Evolutionary conservation across 2,797 vertebrate genomes (phyloP), one percentile per base, ranked within the genome.

Genomic region (Macropus fuliginosus): DNA sequence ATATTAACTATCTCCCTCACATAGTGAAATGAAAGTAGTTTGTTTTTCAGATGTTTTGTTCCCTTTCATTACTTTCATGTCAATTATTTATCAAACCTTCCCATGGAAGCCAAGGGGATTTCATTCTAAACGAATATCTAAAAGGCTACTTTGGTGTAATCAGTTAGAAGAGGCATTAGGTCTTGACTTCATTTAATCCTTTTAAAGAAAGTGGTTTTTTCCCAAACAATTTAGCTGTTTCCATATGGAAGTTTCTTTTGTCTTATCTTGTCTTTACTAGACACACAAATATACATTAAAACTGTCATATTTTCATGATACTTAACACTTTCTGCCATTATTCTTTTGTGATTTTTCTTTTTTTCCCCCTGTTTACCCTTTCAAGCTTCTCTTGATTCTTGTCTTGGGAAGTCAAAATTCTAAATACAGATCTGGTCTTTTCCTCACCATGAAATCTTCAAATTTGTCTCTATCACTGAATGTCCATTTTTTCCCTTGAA

Each of bases 111-210:
- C 28, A 5, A 90, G 34, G 0, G 1, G 31, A 54, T 95, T 56
- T 93, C 5, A 94, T 56, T 29, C 14, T 56, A 34, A 5, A 5
- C 81, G 28, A 93, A 46, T 54, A 55, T 55, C 91, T 87, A 18
- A 91, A 91, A 27, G 46, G 6, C 3, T 54, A 91, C 31, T 52
- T 91, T 12, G 92, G 28, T 12, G 8, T 46, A 89, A 18, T 50
- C 92, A 89, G 54, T 91, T 95, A 55, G n/a, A 46, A 46, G 66
- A 56, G 56, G n/a, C 55, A 94, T 92, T 3, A 16, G 29, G 46
- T 14, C 16, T 92, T 93, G 91, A 94, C 27, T n/a, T 66, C 56
- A 50, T 56, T 87, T 93, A 11, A 87, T 94, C 40, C 54, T 94
- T 92, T 90, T 90, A 91, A 46, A 46, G 21, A 2, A 96, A n/a